Base-by-base conservation (phyloP, 2,888 invertebrate species). In the Nephrotoma flavescens region DNA sequence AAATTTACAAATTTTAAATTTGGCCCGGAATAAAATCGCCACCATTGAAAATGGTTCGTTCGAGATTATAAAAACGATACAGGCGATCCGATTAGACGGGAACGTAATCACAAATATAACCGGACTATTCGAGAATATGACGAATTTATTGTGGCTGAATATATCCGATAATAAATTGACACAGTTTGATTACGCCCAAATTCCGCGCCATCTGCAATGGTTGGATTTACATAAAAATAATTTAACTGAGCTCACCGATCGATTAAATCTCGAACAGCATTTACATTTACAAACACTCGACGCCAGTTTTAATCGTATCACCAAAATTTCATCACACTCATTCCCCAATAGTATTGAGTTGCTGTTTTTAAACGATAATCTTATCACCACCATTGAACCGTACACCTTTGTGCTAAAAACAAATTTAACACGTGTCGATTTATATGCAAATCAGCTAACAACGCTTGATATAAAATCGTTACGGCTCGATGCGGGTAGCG, bases 361-460 rank as follows among this genome's bases (percentile, higher is more conserved):
- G 89, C 93, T 98, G 89, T 97, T 97, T 92, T 93, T 97, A 89
- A 97, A 97, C 92, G 96, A 97, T 92, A 98, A 98, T 93, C 93
- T 95, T 89, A 97, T 98, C 91, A 94, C 95, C 88, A 93, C 94
- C 89, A 96, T 98, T 88, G 97, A 97, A 91, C 95, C 97, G 86
- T 96, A 97, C 91, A 96, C 97, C 88, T 98, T 98, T 92, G 94
- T 96, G 91, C 95, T 95, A 92, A 97, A 97, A 93, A 94, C 94
- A 89, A 97, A 98, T 92, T 93, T 98, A 90, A 97, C 97, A 87
- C 93, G 97, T 89, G 97, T 97, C 89, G 97, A 98, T 93, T 94
- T 98, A 89, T 97, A 97, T 92, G 97, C 97, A 89, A 98, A 98
- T 93, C 96, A 96, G 91, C 96, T 98, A 90, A 95, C 95, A 89